Base-by-base conservation (phyloP, 2,888 invertebrate species). In the Hirtodrosophila confusa region DNA sequence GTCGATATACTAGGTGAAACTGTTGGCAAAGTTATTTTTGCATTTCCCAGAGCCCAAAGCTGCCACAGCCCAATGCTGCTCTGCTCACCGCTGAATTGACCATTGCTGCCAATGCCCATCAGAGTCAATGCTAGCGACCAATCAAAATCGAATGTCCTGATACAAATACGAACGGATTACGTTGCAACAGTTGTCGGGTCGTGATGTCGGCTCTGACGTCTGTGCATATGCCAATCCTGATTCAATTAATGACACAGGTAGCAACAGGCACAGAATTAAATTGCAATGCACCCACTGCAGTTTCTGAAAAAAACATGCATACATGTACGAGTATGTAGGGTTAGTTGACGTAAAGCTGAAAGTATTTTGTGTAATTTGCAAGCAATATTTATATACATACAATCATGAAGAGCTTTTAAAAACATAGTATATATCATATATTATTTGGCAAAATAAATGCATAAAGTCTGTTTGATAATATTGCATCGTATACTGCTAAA, bases 71-170 rank as follows among this genome's bases (percentile, higher is more conserved):
- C 17, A 17, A 17, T 2, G 17, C 17, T 17, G 17, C 17, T 11
- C 12, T 11, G 12, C 40, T 5, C 27, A 27, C 27, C 27, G 27
- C 27, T 27, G 4, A 27, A 17, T 17, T 17, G 17, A 17, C 17
- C 23, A 9, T 23, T 23, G 17, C 9, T 39, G 31, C 24, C 49
- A 41, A 4, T 31, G 33, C 33, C 45, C 47, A 39, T 23, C 12
- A 39, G 29, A 11, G 11, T 23, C 4, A 27, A 11, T 10, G 12
- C 17, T 12, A 11, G 37, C 4, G 6, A 50, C 24, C 35, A 53
- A 60, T 53, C 53, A 45, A 43, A 50, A 50, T 43, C 23, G 36
- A 50, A 37, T 23, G 10, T 8, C 43, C 11, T 23, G 12, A 31
- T 31, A 10, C 29, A 54, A 24, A 37, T 2, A 31, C 47, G 33